phyloP scores from a whole-genome alignment of 2,797 vertebrate genomes.

The Mareca penelope region DNA sequence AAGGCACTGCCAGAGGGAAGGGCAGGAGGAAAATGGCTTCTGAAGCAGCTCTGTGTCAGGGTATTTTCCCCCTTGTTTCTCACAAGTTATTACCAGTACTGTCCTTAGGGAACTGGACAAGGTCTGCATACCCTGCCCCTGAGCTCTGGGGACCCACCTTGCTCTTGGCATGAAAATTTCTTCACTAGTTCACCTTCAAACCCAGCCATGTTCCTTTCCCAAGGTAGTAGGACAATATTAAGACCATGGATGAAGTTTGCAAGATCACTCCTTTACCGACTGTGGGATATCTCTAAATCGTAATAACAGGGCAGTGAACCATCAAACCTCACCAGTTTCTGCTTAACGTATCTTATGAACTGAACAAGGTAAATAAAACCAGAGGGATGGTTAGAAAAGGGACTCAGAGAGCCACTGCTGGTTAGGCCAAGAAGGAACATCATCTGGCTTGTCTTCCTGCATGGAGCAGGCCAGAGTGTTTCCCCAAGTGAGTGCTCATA shows the following conservation, averaged over 20 bases:
- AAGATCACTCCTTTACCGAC: not conserved
- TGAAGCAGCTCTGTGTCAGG: not conserved
- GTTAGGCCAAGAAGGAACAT: not conserved
- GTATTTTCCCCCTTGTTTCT: not conserved
- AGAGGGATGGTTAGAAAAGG: not conserved
- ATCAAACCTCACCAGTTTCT: not conserved
- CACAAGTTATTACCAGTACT: not conserved
- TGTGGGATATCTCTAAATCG: not conserved
- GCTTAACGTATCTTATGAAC: not conserved
- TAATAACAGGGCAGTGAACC: not conserved
- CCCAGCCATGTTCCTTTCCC: not conserved
- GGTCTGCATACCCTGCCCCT: not conserved
- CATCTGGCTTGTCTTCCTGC: slow-evolving; percentile 44
- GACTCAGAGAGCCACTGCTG: not conserved
- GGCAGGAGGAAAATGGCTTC: not conserved
- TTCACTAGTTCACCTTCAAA: not conserved
- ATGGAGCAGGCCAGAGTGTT: slow-evolving; percentile 7
- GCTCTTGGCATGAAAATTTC: not conserved
- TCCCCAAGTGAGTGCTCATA: slow-evolving; percentile 14
- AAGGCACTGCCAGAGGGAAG: not conserved
- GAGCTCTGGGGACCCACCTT: not conserved
- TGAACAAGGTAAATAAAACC: slow-evolving; percentile 3
- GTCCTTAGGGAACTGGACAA: not conserved
- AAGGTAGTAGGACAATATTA: not conserved
- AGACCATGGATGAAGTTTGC: not conserved